These are phyloP conservation scores for Crenuchus spilurus DNA, from an alignment of 2,797 vertebrate genomes.

Conservation along the genomic window DNA sequence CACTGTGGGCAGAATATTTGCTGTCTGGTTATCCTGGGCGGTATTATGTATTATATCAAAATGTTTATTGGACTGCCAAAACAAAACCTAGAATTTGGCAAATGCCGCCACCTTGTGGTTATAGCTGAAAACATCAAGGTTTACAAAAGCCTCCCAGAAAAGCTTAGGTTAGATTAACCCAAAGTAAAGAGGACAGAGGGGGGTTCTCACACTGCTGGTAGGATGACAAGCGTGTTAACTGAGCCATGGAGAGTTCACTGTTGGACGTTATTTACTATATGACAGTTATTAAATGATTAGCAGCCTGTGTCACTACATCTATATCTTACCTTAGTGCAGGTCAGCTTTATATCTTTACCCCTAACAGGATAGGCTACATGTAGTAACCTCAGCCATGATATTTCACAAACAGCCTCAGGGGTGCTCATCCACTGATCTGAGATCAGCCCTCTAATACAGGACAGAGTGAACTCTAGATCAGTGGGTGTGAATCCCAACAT, in stretches of 20 bases:
- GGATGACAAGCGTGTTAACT: not conserved
- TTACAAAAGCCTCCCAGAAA: not conserved
- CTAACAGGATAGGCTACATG: not conserved
- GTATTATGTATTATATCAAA: too few species aligned
- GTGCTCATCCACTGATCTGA: too few species aligned
- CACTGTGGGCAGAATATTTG: not conserved
- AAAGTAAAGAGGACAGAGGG: not conserved
- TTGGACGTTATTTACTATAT: not conserved
- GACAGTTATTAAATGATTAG: not conserved
- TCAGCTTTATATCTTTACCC: not conserved
- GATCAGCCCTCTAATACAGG: too few species aligned
- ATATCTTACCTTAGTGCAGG: not conserved
- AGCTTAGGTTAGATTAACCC: too few species aligned
- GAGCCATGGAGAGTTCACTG: not conserved
- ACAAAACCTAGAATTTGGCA: not conserved
- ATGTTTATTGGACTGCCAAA: not conserved
- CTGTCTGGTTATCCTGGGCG: not conserved
- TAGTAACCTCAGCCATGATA: too few species aligned
- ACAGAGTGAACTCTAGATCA: too few species aligned
- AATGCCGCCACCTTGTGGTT: conserved; percentile 48
- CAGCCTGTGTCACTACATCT: not conserved
- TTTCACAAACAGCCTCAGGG: too few species aligned
- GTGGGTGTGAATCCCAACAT: too few species aligned
- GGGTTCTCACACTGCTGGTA: not conserved
- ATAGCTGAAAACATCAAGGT: not conserved